Evolutionary conservation across 2,113 vertebrate genomes (phyloP).

Genomic region (Mellivora capensis): DNA sequence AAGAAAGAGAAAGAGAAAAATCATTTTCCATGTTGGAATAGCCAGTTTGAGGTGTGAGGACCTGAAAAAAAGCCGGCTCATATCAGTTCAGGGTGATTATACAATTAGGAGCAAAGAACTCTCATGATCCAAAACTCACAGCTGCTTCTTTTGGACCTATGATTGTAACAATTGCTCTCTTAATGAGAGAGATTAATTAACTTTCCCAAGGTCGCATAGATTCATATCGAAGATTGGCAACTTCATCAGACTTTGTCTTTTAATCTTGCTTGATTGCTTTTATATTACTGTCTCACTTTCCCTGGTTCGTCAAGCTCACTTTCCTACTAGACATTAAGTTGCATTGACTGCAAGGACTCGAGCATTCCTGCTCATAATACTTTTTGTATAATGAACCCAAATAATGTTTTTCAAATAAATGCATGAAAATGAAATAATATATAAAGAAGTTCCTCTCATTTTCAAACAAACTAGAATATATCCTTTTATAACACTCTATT

Average conservation of each 20-base stretch:
- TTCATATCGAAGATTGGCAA: background rate
- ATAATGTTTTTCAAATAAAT: conserved; percentile 13
- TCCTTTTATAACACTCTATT: background rate
- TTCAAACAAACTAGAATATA: background rate
- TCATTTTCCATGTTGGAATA: background rate
- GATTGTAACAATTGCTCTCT: background rate
- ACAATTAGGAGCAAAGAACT: background rate
- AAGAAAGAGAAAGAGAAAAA: background rate
- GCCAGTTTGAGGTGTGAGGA: background rate
- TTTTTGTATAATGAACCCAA: background rate
- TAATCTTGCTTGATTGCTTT: conserved; percentile 20
- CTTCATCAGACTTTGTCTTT: conserved; percentile 38
- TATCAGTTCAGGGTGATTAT: background rate
- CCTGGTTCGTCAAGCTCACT: background rate
- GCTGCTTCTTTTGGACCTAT: background rate
- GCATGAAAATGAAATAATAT: background rate
- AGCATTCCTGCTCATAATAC: background rate
- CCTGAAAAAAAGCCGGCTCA: background rate
- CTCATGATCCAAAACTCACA: background rate
- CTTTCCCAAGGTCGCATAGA: conserved; percentile 3
- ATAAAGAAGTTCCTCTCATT: background rate
- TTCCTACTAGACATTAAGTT: background rate
- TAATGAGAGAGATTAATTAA: conserved; percentile 36
- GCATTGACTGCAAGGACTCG: background rate
- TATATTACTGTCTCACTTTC: conserved; percentile 12